A percentile compares a stretch with the other conserved stretches of the same genome.
Evolutionary conservation across 2,888 invertebrate species (phyloP).

Genomic region (Eristalinus sepulchralis): DNA sequence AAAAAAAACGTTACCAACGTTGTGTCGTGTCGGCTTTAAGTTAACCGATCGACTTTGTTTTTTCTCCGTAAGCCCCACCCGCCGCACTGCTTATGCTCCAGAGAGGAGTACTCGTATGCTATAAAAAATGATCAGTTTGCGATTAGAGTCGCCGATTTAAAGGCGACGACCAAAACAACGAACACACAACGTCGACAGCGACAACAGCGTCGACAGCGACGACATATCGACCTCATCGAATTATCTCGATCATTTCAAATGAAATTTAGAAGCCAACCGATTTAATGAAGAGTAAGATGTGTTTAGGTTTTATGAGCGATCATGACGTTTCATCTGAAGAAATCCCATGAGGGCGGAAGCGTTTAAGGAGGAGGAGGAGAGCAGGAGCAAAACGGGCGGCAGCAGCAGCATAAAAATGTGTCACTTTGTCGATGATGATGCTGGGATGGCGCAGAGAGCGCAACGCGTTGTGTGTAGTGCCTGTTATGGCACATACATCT

Average conservation of each 20-base stretch:
- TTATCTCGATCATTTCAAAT: conserved; percentile 66
- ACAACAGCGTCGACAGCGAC: conserved; percentile 32
- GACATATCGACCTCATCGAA: conserved; percentile 70
- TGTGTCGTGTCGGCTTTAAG: background rate
- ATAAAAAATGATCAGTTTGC: conserved; percentile 62
- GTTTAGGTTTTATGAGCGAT: conserved; percentile 47
- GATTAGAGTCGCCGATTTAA: conserved; percentile 59
- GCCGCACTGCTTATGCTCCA: background rate
- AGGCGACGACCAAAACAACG: conserved; percentile 58
- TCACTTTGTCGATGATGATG: background rate
- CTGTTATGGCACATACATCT: conserved; percentile 59
- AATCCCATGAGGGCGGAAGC: background rate
- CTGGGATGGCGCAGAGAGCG: background rate
- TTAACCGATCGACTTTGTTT: conserved; percentile 51
- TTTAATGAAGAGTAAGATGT: conserved; percentile 54
- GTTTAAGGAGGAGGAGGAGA: background rate
- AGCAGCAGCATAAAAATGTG: background rate
- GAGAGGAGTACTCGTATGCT: background rate
- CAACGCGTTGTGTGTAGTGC: conserved; percentile 16
- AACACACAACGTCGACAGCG: conserved; percentile 23
- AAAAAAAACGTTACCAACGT: conserved; percentile 30
- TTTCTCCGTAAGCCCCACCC: conserved; percentile 17
- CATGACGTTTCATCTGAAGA: conserved; percentile 15
- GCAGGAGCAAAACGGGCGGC: background rate
- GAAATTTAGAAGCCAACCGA: conserved; percentile 45